Percentiles rank a stretch among this genome's conserved stretches.
phyloP scores from a whole-genome alignment of 2,888 invertebrate genomes.

The Cantharis rufa region DNA sequence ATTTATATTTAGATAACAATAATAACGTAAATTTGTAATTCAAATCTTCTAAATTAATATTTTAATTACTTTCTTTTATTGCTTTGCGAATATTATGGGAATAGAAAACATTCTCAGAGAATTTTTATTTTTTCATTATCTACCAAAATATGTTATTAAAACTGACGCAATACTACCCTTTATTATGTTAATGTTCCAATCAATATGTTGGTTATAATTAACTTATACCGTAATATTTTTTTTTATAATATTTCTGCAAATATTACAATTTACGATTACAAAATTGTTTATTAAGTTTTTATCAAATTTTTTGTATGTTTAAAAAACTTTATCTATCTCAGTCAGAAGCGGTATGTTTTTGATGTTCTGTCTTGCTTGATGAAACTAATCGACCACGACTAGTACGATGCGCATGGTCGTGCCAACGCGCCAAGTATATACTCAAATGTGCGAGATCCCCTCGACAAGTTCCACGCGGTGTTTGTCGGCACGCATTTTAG shows the following conservation, averaged over 20 bases:
- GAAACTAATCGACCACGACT: constrained; percentile 8
- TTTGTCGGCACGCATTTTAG: constrained; percentile 12
- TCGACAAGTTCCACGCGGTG: constrained; percentile 28
- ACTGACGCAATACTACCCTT: background rate
- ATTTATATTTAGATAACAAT: too few relatives aligned
- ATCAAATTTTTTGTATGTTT: background rate
- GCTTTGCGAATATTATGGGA: too few relatives aligned
- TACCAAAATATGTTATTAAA: too few relatives aligned
- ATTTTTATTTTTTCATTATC: too few relatives aligned
- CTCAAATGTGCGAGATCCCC: constrained; percentile 19
- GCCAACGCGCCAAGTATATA: constrained; percentile 33
- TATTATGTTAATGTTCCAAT: background rate
- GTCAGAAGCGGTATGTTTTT: background rate
- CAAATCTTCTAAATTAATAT: too few relatives aligned
- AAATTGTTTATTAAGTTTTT: background rate
- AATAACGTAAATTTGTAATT: too few relatives aligned
- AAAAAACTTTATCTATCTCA: background rate
- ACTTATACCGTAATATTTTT: background rate
- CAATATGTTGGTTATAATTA: background rate
- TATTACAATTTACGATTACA: background rate
- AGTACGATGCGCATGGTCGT: constrained; percentile 19
- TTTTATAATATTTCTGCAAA: background rate
- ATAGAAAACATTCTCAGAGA: too few relatives aligned
- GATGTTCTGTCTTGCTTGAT: background rate
- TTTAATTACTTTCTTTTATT: too few relatives aligned